A percentile compares a stretch with the other conserved stretches of the same genome.
Conservation (phyloP, 2,888 invertebrate species). For the Plusia festucae region DNA sequence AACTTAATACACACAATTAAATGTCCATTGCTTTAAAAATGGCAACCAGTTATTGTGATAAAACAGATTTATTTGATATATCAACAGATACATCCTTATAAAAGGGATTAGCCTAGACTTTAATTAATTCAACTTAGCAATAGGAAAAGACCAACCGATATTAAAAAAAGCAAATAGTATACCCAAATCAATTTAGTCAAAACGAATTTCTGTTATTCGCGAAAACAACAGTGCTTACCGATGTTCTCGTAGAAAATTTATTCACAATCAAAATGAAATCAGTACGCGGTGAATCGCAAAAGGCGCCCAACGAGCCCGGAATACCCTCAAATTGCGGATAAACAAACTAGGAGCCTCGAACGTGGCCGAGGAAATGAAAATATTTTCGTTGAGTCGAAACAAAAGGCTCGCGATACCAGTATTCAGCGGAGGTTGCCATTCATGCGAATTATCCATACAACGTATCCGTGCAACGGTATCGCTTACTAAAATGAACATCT, state of each 20-base stretch:
- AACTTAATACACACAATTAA: no score
- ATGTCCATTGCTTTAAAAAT: no score
- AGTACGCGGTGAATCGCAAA: slow-evolving; percentile 66
- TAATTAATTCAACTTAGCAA: slow-evolving; percentile 19
- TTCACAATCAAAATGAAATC: slow-evolving; percentile 73
- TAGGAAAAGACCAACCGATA: not conserved
- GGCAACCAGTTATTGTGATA: not conserved
- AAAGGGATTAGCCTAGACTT: not conserved
- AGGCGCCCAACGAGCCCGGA: slow-evolving; percentile 63
- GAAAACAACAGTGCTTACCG: slow-evolving; percentile 61
- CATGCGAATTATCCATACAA: slow-evolving; percentile 66
- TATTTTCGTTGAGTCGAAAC: slow-evolving; percentile 73
- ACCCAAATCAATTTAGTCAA: slow-evolving; percentile 32
- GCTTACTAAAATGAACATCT: slow-evolving; percentile 79
- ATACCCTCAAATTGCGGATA: slow-evolving; percentile 73
- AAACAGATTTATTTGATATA: no score
- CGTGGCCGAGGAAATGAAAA: slow-evolving; percentile 73
- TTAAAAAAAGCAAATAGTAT: slow-evolving; percentile 33
- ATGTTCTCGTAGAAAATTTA: slow-evolving; percentile 64
- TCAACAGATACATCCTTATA: no score
- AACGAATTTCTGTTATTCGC: slow-evolving; percentile 57
- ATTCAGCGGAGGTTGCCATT: slow-evolving; percentile 70
- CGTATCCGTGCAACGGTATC: slow-evolving; percentile 62
- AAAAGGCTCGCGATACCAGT: slow-evolving; percentile 66
- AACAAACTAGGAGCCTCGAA: slow-evolving; percentile 71